These are phyloP conservation scores for Enteromius thamalakanensis DNA, from an alignment of 2,797 vertebrate species.

Conservation along the genomic window DNA sequence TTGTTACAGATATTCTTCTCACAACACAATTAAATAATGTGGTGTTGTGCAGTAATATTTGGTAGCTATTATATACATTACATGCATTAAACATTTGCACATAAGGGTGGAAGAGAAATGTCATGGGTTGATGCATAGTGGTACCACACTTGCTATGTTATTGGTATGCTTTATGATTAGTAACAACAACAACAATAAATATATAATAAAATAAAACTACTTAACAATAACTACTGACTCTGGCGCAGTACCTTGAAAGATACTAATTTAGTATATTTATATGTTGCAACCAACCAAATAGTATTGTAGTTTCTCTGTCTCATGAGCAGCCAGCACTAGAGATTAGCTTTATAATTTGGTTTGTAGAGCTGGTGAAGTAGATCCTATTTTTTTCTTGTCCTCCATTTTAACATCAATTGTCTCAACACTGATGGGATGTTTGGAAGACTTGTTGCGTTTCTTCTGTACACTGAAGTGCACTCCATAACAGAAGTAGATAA, in stretches of 20 bases:
- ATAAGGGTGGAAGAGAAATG: neutral
- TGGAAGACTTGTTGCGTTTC: conserved; percentile 63
- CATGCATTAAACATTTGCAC: neutral
- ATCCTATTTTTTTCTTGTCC: neutral
- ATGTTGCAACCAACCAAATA: too few relatives aligned
- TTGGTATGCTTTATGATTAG: neutral
- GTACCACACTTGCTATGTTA: neutral
- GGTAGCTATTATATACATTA: neutral
- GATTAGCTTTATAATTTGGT: conserved; percentile 49
- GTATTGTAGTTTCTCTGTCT: neutral
- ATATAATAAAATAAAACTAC: neutral
- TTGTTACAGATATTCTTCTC: neutral
- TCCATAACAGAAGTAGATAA: conserved; percentile 86
- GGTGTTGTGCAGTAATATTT: neutral
- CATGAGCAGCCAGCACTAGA: neutral
- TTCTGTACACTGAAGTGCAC: conserved; percentile 82
- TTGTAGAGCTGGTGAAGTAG: neutral
- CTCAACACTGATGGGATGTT: conserved; percentile 54
- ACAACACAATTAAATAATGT: neutral
- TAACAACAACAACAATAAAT: conserved; percentile 22
- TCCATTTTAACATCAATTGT: conserved; percentile 51
- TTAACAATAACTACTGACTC: neutral
- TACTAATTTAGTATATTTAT: neutral
- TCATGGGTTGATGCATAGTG: neutral
- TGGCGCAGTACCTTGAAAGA: neutral